Base-by-base conservation (phyloP, 2,113 vertebrate species). In the Anthoscopus minutus region DNA sequence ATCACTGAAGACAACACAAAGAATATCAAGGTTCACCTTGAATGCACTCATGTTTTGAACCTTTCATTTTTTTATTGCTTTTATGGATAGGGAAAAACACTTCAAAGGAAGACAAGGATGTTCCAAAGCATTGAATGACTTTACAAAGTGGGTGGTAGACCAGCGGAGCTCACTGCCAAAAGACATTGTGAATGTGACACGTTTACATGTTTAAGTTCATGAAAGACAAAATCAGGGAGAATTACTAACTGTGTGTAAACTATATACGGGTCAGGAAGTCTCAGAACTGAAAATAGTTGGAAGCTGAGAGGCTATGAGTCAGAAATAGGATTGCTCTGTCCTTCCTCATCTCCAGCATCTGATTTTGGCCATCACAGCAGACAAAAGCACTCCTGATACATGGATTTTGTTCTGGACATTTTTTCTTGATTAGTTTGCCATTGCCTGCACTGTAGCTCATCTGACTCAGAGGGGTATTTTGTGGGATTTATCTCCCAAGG, bases 141-240 rank as follows among this genome's bases (percentile, higher is more conserved):
- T 89, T 79, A 80, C 54, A 22, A 88, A 94, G 86, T 86, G 82
- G 71, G 86, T 95, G 88, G 80, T 65, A 96, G 94, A 73, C 76
- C 82, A 80, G 60, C 0, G 0, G 74, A 90, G 54, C 67, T 92
- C 48, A 7, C 67, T 83, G 88, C 76, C 79, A 93, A 77, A 83
- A 76, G 70, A 79, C 58, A 35, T 50, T 73, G 71, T 88, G 67
- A 56, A 73, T 83, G 72, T 86, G 88, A 92, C 82, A 77, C 2
- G 0, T 92, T 95, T 88, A 83, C 62, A 78, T 82, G 53, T 94
- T 81, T 70, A 70, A 86, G 88, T 93, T 94, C 67, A 82, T 86
- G 86, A 73, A 94, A 90, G 82, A 86, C 66, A 92, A 93, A 95
- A 94, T 96, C 54, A 51, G 61, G 81, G 79, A 77, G 91, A 90